These are phyloP conservation scores for Colostygia pectinataria DNA, from an alignment of 2,888 invertebrate genomes.

Conservation along the genomic window DNA sequence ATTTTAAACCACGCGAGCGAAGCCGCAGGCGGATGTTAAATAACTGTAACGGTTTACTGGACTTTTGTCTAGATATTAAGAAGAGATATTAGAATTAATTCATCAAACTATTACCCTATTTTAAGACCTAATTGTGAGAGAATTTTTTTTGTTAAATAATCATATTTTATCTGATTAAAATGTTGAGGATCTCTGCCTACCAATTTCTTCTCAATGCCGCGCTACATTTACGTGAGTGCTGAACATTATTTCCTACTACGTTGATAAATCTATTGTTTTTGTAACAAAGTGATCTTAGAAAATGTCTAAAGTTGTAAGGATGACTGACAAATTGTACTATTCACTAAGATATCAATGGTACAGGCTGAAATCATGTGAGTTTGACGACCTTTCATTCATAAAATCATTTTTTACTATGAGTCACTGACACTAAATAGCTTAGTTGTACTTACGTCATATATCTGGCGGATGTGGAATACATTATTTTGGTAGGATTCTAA, in stretches of 20 bases:
- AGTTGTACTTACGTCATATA: neutral
- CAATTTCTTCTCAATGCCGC: constrained; percentile 7
- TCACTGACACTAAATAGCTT: neutral
- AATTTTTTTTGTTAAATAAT: too few species aligned
- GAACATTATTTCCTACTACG: constrained; percentile 1
- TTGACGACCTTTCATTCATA: neutral
- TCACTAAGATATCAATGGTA: constrained; percentile 63
- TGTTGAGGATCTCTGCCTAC: constrained; percentile 25
- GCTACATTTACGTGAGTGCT: constrained; percentile 10
- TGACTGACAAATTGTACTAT: constrained; percentile 51
- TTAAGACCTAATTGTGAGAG: too few species aligned
- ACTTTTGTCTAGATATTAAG: too few species aligned
- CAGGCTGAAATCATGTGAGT: constrained; percentile 71
- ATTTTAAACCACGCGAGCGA: too few species aligned
- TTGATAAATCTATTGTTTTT: neutral
- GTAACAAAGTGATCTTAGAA: constrained; percentile 21
- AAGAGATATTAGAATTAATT: too few species aligned
- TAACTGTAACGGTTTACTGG: too few species aligned
- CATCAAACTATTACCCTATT: too few species aligned
- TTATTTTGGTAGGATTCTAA: too few species aligned
- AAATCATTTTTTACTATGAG: neutral
- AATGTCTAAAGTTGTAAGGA: constrained; percentile 57
- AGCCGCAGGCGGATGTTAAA: too few species aligned
- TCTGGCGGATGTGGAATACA: too few species aligned
- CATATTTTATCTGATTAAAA: constrained; percentile 16